phyloP scores from a whole-genome alignment of 2,888 invertebrate species.

The Penaeus monodon region DNA sequence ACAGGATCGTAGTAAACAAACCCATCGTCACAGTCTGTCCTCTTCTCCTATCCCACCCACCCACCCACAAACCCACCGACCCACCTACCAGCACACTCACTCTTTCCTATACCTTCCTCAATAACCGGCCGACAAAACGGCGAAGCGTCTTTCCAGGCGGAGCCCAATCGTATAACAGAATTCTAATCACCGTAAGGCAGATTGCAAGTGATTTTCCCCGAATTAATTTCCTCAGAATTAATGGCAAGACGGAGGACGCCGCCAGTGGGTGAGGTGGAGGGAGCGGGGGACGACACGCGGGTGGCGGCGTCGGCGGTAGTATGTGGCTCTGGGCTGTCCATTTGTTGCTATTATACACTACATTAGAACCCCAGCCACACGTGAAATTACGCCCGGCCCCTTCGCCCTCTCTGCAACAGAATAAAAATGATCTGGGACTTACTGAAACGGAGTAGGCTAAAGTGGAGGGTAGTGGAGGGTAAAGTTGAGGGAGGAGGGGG shows the following conservation, averaged over 20 bases:
- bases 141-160: constrained; percentile 18
- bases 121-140: constrained; percentile 34
- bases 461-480: constrained; percentile 44
- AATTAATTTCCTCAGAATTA: constrained; percentile 61
- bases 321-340: constrained; percentile 55
- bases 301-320: constrained; percentile 10
- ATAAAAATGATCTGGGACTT: constrained; percentile 59
- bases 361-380: constrained; percentile 63
- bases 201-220: constrained; percentile 60
- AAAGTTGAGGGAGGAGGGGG: constrained; percentile 12
- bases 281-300: constrained; percentile 12
- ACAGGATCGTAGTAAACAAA: too few species aligned
- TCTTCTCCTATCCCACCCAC: background rate
- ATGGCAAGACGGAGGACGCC: constrained; percentile 55
- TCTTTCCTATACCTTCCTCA: background rate
- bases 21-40: background rate
- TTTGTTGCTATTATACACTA: constrained; percentile 64
- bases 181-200: constrained; percentile 60
- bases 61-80: background rate
- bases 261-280: constrained; percentile 7
- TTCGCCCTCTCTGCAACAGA: constrained; percentile 50
- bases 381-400: constrained; percentile 60
- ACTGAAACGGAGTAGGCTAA: constrained; percentile 50
- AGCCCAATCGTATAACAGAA: constrained; percentile 51
- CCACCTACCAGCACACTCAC: background rate